These are phyloP conservation scores for Columba guinea DNA, from an alignment of 2,797 vertebrate genomes.

Conservation along the genomic window DNA sequence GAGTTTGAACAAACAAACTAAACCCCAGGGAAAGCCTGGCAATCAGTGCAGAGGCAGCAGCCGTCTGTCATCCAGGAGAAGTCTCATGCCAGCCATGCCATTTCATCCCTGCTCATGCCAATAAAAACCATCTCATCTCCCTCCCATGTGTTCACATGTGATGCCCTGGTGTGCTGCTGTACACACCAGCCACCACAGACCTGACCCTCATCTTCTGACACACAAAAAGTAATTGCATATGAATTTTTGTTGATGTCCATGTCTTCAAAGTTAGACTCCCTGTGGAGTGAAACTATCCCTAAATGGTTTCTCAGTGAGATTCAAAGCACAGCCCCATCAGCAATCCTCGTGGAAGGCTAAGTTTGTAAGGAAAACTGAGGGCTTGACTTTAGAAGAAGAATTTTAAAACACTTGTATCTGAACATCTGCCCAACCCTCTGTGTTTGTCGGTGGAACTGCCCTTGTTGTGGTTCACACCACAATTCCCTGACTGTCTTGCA, in stretches of 20 bases:
- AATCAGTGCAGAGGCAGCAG: not conserved
- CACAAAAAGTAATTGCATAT: not conserved
- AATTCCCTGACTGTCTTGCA: not conserved
- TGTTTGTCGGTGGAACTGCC: not conserved
- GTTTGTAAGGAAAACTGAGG: not conserved
- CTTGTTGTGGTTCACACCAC: not conserved
- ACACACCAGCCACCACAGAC: not conserved
- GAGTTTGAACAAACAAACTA: slow-evolving; percentile 20
- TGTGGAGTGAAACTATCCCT: too few species aligned
- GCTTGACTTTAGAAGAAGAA: not conserved
- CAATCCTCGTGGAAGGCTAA: not conserved
- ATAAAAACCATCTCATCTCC: not conserved
- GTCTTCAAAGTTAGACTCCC: not conserved
- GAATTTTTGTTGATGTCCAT: not conserved
- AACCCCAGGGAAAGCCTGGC: not conserved
- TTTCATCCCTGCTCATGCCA: not conserved
- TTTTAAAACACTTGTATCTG: not conserved
- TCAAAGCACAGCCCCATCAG: not conserved
- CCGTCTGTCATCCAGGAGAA: not conserved
- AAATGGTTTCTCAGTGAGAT: not conserved
- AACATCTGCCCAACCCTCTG: not conserved
- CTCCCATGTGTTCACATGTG: not conserved
- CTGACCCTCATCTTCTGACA: not conserved
- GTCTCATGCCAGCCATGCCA: not conserved
- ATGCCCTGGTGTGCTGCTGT: not conserved